A percentile compares a stretch with the other conserved stretches of the same genome.
These are phyloP conservation scores for Trachelus iudaicus DNA, from an alignment of 2,888 invertebrate species.

Conservation along the genomic window DNA sequence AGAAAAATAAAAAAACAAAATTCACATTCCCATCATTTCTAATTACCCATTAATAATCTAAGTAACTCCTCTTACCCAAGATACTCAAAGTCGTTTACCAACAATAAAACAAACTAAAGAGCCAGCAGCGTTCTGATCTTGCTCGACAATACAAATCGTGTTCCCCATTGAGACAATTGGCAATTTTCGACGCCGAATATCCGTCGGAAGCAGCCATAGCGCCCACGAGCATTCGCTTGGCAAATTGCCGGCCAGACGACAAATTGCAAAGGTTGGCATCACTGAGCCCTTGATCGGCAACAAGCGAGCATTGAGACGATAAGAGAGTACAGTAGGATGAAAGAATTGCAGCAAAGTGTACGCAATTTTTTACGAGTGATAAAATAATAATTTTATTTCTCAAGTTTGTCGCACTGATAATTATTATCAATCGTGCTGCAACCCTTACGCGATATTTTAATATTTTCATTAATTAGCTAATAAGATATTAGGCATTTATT, in stretches of 20 bases:
- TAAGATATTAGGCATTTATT: background rate
- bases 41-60: background rate
- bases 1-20: background rate
- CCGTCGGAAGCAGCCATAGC: constrained; percentile 58
- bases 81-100: background rate
- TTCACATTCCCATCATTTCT: background rate
- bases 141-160: constrained; percentile 48
- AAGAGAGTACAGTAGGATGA: background rate
- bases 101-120: background rate
- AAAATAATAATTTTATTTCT: background rate
- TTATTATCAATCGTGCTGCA: background rate
- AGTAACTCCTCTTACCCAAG: background rate
- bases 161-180: constrained; percentile 62
- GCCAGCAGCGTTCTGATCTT: background rate
- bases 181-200: constrained; percentile 63
- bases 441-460: background rate
- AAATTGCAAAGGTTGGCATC: constrained; percentile 49
- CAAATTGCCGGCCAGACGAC: constrained; percentile 59
- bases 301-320: background rate
- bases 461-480: background rate
- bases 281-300: background rate
- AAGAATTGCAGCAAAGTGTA: background rate
- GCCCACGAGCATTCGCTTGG: constrained; percentile 55
- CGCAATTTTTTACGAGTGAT: background rate
- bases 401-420: background rate